A percentile compares a stretch with the other conserved stretches of the same genome.
phyloP scores from a whole-genome alignment of 2,888 invertebrate species.

The Trachelus iudaicus region DNA sequence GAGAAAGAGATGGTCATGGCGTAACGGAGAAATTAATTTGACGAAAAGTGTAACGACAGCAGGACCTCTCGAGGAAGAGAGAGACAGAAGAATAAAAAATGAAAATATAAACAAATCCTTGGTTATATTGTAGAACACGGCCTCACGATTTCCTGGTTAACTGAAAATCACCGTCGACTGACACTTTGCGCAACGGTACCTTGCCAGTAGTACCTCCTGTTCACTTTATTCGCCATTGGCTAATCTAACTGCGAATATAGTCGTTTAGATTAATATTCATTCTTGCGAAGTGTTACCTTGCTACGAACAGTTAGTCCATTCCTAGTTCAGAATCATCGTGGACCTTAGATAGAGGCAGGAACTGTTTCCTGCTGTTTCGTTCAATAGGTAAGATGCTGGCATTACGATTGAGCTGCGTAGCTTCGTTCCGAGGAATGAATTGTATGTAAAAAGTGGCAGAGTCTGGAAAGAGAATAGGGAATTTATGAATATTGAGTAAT shows the following conservation, averaged over 20 bases:
- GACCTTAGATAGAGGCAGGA: not conserved
- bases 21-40: not conserved
- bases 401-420: no score
- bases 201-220: conserved; percentile 17
- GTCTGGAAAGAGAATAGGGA: no score
- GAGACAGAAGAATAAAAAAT: not conserved
- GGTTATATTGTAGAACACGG: not conserved
- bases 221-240: conserved; percentile 24
- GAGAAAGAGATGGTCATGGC: not conserved
- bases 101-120: not conserved
- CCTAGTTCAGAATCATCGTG: not conserved
- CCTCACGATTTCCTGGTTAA: not conserved
- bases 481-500: no score
- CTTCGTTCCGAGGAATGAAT: no score
- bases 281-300: conserved; percentile 27
- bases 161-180: not conserved
- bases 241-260: conserved; percentile 33
- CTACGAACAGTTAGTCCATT: not conserved
- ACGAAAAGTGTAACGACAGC: not conserved
- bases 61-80: not conserved
- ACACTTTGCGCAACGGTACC: conserved; percentile 21
- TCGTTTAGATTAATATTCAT: conserved; percentile 45
- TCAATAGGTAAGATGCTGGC: no score
- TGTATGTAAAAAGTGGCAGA: no score
- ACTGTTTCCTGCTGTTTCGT: not conserved